Percentiles rank a stretch among this genome's conserved stretches.
phyloP scores from a whole-genome alignment of 2,797 vertebrate species.

The Pogoniulus pusillus region DNA sequence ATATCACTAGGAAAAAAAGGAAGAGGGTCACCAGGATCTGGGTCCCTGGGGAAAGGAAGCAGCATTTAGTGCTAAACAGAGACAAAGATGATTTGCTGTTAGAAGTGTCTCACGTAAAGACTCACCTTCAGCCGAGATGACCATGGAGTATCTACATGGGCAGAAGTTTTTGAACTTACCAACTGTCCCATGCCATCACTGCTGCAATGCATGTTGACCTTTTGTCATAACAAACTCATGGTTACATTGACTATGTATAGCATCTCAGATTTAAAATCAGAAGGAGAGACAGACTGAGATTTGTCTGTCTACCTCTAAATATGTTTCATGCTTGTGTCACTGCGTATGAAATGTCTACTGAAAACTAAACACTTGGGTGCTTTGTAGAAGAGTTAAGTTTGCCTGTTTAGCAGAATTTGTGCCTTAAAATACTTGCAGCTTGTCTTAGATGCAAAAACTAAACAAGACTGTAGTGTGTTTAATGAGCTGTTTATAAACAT shows the following conservation, averaged over 20 bases:
- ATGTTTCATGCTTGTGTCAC: background rate
- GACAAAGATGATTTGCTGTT: background rate
- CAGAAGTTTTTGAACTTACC: background rate
- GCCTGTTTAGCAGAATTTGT: background rate
- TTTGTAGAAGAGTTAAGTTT: background rate
- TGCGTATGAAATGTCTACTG: background rate
- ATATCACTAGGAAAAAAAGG: background rate
- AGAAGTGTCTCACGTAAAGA: background rate
- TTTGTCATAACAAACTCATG: background rate
- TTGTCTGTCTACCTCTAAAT: background rate
- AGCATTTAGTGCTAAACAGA: background rate
- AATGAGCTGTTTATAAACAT: background rate
- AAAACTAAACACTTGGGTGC: background rate
- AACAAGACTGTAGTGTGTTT: background rate
- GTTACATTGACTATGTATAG: background rate
- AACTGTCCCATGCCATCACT: accelerated
- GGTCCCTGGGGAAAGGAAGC: background rate
- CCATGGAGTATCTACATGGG: background rate
- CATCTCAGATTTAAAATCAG: background rate
- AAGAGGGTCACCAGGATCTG: background rate
- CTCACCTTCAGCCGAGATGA: background rate
- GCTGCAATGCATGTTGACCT: background rate
- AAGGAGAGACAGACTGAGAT: background rate
- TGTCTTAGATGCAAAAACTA: background rate
- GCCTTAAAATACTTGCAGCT: background rate